Evolutionary conservation across 2,113 vertebrate genomes (phyloP).

Genomic region (Microcebus ravelobensis): DNA sequence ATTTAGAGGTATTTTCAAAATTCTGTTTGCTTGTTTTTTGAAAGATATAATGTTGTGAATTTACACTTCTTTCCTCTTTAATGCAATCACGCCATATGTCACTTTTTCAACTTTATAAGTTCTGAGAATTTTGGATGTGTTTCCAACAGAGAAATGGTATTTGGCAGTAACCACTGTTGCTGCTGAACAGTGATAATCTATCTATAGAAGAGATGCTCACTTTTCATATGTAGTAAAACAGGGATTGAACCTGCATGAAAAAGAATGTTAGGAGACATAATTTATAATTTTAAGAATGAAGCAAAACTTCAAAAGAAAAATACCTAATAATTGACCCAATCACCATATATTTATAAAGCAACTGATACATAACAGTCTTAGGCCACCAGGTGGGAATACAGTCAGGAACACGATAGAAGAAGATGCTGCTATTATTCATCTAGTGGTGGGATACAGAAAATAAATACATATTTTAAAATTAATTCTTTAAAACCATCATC

Average conservation of each 20-base stretch:
- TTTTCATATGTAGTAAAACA: slow-evolving; percentile 13
- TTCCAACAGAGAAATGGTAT: slow-evolving; percentile 44
- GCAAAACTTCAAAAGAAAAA: neutral
- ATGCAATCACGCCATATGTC: neutral
- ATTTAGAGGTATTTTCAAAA: neutral
- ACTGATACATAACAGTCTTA: neutral
- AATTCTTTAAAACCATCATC: neutral
- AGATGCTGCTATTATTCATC: rapidly evolving
- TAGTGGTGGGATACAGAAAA: neutral
- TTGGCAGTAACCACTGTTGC: slow-evolving; percentile 38
- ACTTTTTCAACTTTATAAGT: slow-evolving; percentile 46
- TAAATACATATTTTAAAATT: neutral
- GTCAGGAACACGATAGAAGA: neutral
- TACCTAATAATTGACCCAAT: neutral
- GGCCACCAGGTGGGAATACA: neutral
- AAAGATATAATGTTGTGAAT: neutral
- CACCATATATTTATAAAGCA: neutral
- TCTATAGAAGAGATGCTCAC: neutral
- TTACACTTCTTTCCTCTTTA: neutral
- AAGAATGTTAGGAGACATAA: neutral
- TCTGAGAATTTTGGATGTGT: neutral
- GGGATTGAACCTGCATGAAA: neutral
- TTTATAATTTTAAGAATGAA: neutral
- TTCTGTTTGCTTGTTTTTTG: neutral
- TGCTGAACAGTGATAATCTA: neutral